A percentile compares a stretch with the other conserved stretches of the same genome.
phyloP scores from a whole-genome alignment of 2,888 invertebrate genomes.

The Patella ulyssiponensis region DNA sequence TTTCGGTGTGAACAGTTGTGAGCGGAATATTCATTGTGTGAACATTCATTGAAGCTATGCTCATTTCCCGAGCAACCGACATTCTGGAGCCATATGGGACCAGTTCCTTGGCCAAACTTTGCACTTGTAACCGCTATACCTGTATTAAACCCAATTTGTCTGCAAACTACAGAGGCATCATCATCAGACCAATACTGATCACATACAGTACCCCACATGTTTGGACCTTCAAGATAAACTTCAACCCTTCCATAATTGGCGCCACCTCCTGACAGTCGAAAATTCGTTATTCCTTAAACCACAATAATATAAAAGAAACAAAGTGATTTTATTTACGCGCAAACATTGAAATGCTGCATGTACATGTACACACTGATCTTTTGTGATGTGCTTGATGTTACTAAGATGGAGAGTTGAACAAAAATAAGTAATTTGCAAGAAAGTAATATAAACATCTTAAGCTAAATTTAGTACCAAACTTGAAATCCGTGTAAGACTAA shows the following conservation, averaged over 20 bases:
- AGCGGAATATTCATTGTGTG: conserved; percentile 48
- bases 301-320: background rate
- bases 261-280: conserved; percentile 78
- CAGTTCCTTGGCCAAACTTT: conserved; percentile 45
- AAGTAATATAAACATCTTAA: too few relatives aligned
- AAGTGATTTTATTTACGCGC: background rate
- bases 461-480: too few relatives aligned
- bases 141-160: conserved; percentile 47
- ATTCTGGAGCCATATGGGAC: conserved; percentile 62
- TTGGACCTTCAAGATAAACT: conserved; percentile 71
- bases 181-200: conserved; percentile 55
- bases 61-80: conserved; percentile 54
- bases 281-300: conserved; percentile 71
- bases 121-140: conserved; percentile 46
- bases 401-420: too few relatives aligned
- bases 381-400: too few relatives aligned
- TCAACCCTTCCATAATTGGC: conserved; percentile 79
- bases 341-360: too few relatives aligned
- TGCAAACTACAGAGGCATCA: conserved; percentile 51
- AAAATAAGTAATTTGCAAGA: too few relatives aligned
- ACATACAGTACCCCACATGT: conserved; percentile 59
- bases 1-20: conserved; percentile 58
- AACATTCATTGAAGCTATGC: conserved; percentile 46
- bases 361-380: too few relatives aligned
- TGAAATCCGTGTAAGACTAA: too few relatives aligned